These are phyloP conservation scores for Umimayanthus chanpuru DNA, from an alignment of 92 coral and sea anemone genomes.

Conservation along the genomic window DNA sequence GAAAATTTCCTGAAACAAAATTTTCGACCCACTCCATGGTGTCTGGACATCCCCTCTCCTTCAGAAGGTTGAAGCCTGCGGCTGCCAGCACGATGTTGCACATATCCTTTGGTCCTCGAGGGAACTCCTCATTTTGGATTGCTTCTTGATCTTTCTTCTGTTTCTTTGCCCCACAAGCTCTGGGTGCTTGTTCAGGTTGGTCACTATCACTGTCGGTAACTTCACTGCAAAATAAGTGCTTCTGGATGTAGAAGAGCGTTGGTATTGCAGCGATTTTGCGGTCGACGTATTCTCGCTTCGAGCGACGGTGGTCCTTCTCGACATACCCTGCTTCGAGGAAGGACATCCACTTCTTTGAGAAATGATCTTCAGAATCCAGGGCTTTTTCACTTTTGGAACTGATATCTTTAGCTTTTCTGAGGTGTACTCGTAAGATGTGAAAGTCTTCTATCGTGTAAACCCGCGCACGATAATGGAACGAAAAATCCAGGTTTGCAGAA, in stretches of 20 bases:
- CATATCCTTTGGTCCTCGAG: not conserved
- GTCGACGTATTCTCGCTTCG: constrained; percentile 10
- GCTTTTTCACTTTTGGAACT: not conserved
- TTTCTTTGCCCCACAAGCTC: not conserved
- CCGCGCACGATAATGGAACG: not conserved
- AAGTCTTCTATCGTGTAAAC: not conserved
- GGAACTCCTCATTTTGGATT: not conserved
- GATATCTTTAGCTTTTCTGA: not conserved
- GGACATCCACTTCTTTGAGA: constrained; percentile 6
- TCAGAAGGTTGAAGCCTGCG: not conserved
- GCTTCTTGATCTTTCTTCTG: not conserved
- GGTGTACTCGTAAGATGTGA: constrained; percentile 5
- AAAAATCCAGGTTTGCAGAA: constrained; percentile 9
- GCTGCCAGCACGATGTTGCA: not conserved
- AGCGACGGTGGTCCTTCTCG: constrained; percentile 19
- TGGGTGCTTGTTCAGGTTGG: not conserved
- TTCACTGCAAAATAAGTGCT: not conserved
- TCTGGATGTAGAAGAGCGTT: not conserved
- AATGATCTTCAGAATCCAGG: constrained; percentile 1
- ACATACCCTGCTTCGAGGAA: not conserved
- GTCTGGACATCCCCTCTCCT: not conserved
- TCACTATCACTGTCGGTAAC: not conserved
- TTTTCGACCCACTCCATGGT: not conserved
- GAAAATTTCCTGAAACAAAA: not conserved
- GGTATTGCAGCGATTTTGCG: not conserved